phyloP scores from a whole-genome alignment of 2,888 invertebrate genomes.

The Melinaea menophilus region DNA sequence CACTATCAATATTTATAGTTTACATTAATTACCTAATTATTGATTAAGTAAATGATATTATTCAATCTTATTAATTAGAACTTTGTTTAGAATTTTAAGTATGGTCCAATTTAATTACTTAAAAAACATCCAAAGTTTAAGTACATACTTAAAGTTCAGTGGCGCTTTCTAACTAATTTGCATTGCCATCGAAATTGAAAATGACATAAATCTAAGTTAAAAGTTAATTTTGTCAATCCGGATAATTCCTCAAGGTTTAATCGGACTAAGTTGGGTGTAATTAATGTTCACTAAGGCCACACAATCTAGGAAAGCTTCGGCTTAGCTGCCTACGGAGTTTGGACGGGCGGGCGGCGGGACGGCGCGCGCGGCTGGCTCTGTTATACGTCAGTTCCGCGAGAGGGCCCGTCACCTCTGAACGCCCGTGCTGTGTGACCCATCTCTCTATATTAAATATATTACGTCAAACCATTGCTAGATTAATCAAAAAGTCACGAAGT shows the following conservation, averaged over 20 bases:
- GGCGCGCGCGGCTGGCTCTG: conserved; percentile 34
- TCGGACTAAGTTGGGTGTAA: conserved; percentile 77
- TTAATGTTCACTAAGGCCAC: conserved; percentile 77
- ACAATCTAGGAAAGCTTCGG: conserved; percentile 74
- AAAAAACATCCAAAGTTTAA: conserved; percentile 24
- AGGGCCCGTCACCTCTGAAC: conserved; percentile 56
- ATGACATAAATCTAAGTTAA: conserved; percentile 74
- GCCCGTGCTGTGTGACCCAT: conserved; percentile 40
- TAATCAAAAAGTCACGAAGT: conserved; percentile 10
- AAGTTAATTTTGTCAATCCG: conserved; percentile 78
- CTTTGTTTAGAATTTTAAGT: too few species aligned
- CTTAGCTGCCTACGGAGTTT: conserved; percentile 64
- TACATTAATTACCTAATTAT: too few species aligned
- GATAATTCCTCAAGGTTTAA: conserved; percentile 78
- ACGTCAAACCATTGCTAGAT: conserved; percentile 43
- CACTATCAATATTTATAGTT: too few species aligned
- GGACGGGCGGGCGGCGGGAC: conserved; percentile 41
- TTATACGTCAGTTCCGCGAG: conserved; percentile 55
- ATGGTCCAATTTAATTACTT: neutral
- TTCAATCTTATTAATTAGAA: too few species aligned
- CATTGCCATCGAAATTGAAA: conserved; percentile 41
- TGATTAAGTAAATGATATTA: too few species aligned
- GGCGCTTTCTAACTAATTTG: conserved; percentile 26
- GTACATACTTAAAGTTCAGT: conserved; percentile 23
- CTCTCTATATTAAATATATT: conserved; percentile 53